Evolutionary conservation across 2,797 vertebrate genomes (phyloP).

Genomic region (Podarcis lilfordi): DNA sequence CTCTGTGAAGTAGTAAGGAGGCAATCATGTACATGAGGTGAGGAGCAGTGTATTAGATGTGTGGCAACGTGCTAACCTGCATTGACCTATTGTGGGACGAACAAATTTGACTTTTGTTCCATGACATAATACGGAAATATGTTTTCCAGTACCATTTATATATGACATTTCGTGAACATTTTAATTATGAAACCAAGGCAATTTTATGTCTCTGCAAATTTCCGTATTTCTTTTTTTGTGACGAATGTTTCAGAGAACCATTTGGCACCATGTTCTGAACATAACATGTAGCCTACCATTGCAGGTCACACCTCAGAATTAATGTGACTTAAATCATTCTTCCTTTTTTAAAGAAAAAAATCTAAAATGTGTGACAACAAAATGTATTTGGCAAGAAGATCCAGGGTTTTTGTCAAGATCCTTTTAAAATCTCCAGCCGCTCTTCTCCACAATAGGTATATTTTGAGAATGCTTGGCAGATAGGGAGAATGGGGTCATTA

Average conservation of each 20-base stretch:
- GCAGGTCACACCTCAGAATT: conserved; percentile 55
- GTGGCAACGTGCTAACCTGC: background rate
- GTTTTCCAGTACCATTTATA: background rate
- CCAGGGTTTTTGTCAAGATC: conserved; percentile 36
- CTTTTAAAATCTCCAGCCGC: conserved; percentile 49
- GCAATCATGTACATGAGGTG: background rate
- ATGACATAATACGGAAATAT: conserved; percentile 33
- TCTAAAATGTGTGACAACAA: conserved; percentile 41
- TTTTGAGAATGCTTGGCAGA: conserved; percentile 41
- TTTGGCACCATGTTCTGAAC: conserved; percentile 32
- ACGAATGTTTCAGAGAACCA: conserved; percentile 26
- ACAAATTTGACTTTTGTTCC: background rate
- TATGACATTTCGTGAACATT: conserved; percentile 32
- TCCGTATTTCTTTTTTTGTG: conserved; percentile 28
- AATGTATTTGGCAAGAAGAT: conserved; percentile 49
- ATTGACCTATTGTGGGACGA: background rate
- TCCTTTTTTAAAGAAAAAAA: conserved; percentile 32
- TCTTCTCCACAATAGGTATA: conserved; percentile 46
- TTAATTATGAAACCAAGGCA: conserved; percentile 17
- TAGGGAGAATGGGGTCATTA: conserved; percentile 55
- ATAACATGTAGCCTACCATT: conserved; percentile 33
- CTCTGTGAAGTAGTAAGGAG: background rate
- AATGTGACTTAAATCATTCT: conserved; percentile 42
- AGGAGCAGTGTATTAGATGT: background rate
- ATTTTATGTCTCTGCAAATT: conserved; percentile 14